Evolutionary conservation across 37 sponge, comb jelly and placozoan species (phyloP).

Genomic region (Beroe forskalii): DNA sequence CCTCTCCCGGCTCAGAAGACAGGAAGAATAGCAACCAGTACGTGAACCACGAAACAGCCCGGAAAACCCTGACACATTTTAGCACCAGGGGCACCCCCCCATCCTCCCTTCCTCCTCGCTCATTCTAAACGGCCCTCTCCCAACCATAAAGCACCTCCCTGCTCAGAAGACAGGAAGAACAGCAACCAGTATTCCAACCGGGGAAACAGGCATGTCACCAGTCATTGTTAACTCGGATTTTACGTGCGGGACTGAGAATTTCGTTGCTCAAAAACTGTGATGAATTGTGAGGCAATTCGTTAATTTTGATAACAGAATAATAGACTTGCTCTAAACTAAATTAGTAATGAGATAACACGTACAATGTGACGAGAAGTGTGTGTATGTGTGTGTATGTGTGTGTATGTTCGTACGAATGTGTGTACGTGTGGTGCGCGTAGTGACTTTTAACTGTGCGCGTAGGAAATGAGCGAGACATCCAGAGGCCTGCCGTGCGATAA

Average conservation of each 20-base stretch:
- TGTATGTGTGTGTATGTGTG: not conserved
- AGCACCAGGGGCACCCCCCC: not conserved
- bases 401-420: not conserved
- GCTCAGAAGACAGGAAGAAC: not conserved
- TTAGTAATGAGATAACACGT: no score
- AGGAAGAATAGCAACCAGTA: conserved; percentile 50
- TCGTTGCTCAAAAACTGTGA: conserved; percentile 61
- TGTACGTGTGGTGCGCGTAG: no score
- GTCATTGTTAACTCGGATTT: conserved; percentile 29
- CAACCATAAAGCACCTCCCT: not conserved
- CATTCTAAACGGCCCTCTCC: not conserved
- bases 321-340: not conserved
- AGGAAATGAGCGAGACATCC: no score
- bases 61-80: not conserved
- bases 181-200: conserved; percentile 6
- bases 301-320: not conserved
- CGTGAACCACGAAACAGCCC: not conserved
- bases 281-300: not conserved
- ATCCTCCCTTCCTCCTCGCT: not conserved
- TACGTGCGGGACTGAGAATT: conserved; percentile 54
- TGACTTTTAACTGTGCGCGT: no score
- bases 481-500: no score
- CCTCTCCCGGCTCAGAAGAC: not conserved
- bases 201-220: not conserved
- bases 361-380: not conserved